Evolutionary conservation across 1,140 invertebrate genomes (phyloP).

Genomic region (Achatina immaculata): DNA sequence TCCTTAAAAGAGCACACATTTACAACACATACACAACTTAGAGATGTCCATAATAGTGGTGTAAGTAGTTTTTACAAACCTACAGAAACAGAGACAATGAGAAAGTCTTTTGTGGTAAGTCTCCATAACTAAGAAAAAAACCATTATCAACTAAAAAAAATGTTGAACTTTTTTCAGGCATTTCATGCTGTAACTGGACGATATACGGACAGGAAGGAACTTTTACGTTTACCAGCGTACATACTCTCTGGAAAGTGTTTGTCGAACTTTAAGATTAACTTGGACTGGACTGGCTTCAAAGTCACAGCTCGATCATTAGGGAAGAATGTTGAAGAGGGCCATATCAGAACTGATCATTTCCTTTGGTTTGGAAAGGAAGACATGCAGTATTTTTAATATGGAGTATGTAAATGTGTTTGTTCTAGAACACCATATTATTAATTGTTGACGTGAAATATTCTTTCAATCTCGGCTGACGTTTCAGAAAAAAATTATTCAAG

Average conservation of each 20-base stretch:
- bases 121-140: no score
- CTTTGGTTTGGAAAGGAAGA: slow-evolving; percentile 49
- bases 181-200: slow-evolving; percentile 49
- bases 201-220: slow-evolving; percentile 46
- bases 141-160: no score
- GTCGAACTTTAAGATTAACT: slow-evolving; percentile 38
- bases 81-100: no score
- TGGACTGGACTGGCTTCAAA: slow-evolving; percentile 51
- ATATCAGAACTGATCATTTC: slow-evolving; percentile 50
- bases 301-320: slow-evolving; percentile 40
- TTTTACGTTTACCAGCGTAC: slow-evolving; percentile 46
- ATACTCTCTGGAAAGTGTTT: slow-evolving; percentile 45
- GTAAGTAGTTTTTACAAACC: no score
- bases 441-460: neutral
- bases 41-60: no score
- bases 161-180: slow-evolving; percentile 38
- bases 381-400: slow-evolving; percentile 40
- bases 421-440: neutral
- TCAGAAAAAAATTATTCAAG: neutral
- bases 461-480: neutral
- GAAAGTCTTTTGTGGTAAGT: no score
- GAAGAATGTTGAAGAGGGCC: slow-evolving; percentile 37
- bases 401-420: neutral
- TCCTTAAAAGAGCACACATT: no score
- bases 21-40: no score